Base-by-base conservation (phyloP, 23 tunicate species). In the Trididemnum nubilum region DNA sequence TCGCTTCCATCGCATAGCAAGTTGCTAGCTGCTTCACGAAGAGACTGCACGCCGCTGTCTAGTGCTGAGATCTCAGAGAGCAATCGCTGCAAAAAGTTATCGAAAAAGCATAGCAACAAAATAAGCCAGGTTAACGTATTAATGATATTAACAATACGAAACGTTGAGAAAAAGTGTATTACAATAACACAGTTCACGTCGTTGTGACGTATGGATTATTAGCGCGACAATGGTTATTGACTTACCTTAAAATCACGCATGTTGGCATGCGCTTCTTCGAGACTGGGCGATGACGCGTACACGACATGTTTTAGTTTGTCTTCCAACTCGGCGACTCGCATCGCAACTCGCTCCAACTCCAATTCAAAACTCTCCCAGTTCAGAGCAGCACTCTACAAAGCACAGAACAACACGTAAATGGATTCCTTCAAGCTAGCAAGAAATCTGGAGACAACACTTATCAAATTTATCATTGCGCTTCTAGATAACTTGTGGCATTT, bases 341-440 rank as follows among this genome's bases (percentile, higher is more conserved):
- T 64, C 26, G 83, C 82, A 30, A 88, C 93, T 73, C 87, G 71
- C 2, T 88, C 89, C n/a, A 93, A 75, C 49, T 93, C 93, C 22
- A 37, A 59, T 36, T 93, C 93, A 36, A 87, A 93, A 5, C 93
- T 89, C 71, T 93, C 93, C 98, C 98, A 93, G 80, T 61, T 88
- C 12, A 88, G 83, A 12, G 98, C 98, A 32, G 98, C 76, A 22
- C 44, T 81, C 98, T 93, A 40, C 23, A 21, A 61, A n/a, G 51
- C 24, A 72, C n/a, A 21, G 25, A 76, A 7, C 44, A 33, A 4
- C n/a, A 7, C 22, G 9, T 64, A 64, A 64, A 64, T 12, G 15
- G 71, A 66, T 34, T 3, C 34, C 51, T 77, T 54, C 67, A 95
- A 34, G n/a, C 98, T 95, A 94, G 18, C 85, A 65, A 15, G 89